These are phyloP conservation scores for Turdus rufiventris DNA, from an alignment of 2,113 vertebrate genomes.

Conservation along the genomic window DNA sequence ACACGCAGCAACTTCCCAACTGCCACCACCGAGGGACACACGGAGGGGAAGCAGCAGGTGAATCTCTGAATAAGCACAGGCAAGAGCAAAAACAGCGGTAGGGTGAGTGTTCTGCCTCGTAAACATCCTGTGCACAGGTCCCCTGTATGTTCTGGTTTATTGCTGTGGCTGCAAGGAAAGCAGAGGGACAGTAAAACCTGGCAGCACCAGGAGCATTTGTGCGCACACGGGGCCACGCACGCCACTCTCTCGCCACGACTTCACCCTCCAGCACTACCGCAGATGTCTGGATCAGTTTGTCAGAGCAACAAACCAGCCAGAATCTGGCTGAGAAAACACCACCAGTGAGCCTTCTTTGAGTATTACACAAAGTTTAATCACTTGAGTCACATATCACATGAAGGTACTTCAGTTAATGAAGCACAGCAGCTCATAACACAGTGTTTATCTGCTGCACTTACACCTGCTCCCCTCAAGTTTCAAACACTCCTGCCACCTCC, in stretches of 20 bases:
- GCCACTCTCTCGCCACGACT: fast-evolving
- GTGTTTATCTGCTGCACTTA: neutral
- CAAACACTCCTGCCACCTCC: neutral
- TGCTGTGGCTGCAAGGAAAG: neutral
- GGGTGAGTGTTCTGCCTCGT: neutral
- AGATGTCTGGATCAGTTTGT: neutral
- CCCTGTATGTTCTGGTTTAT: neutral
- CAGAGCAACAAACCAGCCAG: neutral
- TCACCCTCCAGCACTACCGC: neutral
- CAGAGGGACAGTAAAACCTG: neutral
- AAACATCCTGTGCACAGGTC: neutral
- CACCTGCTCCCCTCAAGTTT: neutral
- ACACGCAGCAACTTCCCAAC: neutral
- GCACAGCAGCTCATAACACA: neutral
- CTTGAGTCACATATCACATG: neutral
- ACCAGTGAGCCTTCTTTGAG: neutral
- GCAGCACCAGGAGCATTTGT: neutral
- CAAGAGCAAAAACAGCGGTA: neutral
- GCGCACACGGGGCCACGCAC: fast-evolving
- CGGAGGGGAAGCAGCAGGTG: neutral
- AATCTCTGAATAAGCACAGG: neutral
- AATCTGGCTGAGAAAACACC: neutral
- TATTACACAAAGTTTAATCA: neutral
- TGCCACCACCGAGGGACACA: neutral
- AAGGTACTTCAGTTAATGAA: constrained; percentile 16